A percentile compares a stretch with the other conserved stretches of the same genome.
phyloP scores from a whole-genome alignment of 2,888 invertebrate species.

The Ochropacha duplaris region DNA sequence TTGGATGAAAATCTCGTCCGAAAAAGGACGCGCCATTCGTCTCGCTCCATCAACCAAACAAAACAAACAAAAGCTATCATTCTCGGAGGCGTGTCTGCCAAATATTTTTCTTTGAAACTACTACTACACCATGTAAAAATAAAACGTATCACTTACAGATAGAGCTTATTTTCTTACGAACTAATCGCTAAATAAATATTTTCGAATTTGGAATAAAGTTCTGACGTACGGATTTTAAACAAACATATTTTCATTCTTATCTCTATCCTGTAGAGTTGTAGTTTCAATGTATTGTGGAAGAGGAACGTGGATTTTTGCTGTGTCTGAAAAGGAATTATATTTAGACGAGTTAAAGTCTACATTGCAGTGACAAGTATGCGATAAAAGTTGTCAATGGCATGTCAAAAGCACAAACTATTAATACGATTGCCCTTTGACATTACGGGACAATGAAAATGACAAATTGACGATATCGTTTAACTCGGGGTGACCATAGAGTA shows the following conservation, averaged over 20 bases:
- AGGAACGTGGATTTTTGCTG: background rate
- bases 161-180: background rate
- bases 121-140: background rate
- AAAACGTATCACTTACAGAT: background rate
- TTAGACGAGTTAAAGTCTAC: background rate
- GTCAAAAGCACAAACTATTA: slow-evolving; percentile 27
- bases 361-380: slow-evolving; percentile 7
- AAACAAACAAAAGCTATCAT: background rate
- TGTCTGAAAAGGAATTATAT: background rate
- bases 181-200: background rate
- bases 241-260: background rate
- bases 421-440: slow-evolving; percentile 32
- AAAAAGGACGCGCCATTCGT: background rate
- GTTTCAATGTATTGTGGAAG: background rate
- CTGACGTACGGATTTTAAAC: background rate
- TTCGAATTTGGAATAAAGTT: background rate
- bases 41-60: background rate
- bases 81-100: slow-evolving; percentile 31
- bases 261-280: background rate
- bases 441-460: slow-evolving; percentile 29
- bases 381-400: slow-evolving; percentile 11
- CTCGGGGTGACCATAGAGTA: background rate
- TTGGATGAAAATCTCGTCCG: background rate
- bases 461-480: slow-evolving; percentile 18
- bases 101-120: slow-evolving; percentile 8